Base-by-base conservation (phyloP, 2,797 vertebrate species). In the Aotus griseimembra region DNA sequence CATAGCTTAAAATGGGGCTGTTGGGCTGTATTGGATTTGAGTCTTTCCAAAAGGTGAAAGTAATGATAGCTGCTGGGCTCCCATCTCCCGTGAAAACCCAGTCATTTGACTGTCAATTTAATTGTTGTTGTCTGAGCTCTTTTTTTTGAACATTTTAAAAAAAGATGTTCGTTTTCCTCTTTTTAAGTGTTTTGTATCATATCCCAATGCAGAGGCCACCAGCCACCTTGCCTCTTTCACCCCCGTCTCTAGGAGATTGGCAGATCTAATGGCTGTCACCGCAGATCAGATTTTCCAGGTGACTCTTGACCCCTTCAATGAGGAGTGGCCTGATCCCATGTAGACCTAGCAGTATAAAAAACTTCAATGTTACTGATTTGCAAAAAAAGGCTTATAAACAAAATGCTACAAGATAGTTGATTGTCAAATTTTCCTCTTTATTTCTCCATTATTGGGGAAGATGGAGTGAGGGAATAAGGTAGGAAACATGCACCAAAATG, bases 71-170 rank as follows among this genome's bases (percentile, higher is more conserved):
- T 70, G 13, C 19, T 13, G 50, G 61, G 9, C 14, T 82, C 33
- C 30, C 17, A 0, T 28, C 28, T 44, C 39, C 33, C 55, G 88
- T 7, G 30, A n/a, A 80, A 84, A 44, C 28, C 39, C 52, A 72
- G 10, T 50, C 64, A 61, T 10, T 57, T 6, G 30, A 58, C 19
- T 67, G 7, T 81, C 4, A 11, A 7, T 61, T 87, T 89, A 84
- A 33, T 50, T 76, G 41, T 11, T 94, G 5, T 64, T 39, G 28
- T 36, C n/a, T 48, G 55, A 84, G 50, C 1, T 93, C 26, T 72
- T 94, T 70, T 46, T 92, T 95, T 90, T 89, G 33, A 64, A 93
- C 28, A 46, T 36, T 83, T 97, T 57, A 26, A 4, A 55, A 33
- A 28, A 33, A 28, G 4, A 44, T 30, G 52, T 89, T 9, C 44